These are phyloP conservation scores for Sigmodon hispidus DNA, from an alignment of 2,113 vertebrate species.

Conservation along the genomic window DNA sequence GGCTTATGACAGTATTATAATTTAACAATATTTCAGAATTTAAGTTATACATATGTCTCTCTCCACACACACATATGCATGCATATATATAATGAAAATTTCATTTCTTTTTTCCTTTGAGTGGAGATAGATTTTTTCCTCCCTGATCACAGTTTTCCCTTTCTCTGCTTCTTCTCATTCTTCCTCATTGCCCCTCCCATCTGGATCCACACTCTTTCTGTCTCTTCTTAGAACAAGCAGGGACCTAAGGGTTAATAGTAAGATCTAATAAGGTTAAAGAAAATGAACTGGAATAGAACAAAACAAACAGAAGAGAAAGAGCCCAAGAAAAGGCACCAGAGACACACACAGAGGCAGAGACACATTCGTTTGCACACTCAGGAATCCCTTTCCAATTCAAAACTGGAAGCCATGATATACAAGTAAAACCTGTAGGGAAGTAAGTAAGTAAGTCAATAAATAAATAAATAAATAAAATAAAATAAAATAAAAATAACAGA, in stretches of 20 bases:
- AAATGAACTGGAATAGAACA: not conserved
- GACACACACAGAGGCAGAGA: not conserved
- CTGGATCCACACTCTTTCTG: not conserved
- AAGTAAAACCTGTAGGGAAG: not conserved
- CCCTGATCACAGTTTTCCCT: not conserved
- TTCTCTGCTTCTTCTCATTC: not conserved
- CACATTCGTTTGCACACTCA: accelerated
- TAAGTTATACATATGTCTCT: not conserved
- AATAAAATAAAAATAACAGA: not conserved
- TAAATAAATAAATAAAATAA: not conserved
- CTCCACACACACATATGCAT: not conserved
- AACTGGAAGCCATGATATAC: not conserved
- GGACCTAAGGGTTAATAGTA: not conserved
- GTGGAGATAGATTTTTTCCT: not conserved
- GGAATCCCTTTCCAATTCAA: not conserved
- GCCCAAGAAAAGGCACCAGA: not conserved
- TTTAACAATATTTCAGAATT: not conserved
- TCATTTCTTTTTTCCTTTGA: not conserved
- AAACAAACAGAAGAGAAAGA: not conserved
- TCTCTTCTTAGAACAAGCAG: not conserved
- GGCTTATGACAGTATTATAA: not conserved
- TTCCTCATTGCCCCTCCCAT: not conserved
- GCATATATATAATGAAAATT: not conserved
- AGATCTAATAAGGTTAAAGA: not conserved
- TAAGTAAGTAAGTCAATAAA: not conserved